Base-by-base conservation (phyloP, 2,113 vertebrate species). In the Guaruba guarouba region DNA sequence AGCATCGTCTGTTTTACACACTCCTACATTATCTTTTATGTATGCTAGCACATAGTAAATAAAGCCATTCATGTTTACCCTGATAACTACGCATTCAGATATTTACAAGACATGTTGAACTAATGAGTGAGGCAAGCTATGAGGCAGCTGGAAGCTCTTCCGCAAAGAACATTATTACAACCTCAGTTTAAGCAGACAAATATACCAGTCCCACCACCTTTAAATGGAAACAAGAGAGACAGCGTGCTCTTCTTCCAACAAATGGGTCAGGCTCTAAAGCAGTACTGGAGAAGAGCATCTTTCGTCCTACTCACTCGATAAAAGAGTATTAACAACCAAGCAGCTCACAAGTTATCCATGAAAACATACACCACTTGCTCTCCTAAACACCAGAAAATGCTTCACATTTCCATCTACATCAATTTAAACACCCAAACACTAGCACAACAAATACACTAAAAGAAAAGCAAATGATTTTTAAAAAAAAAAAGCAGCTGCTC, bases 401-500 rank as follows among this genome's bases (percentile, higher is more conserved):
- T 69, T 80, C 8, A 29, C 9, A 24, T 6, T 14, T 2, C 12
- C n/a, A 31, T 62, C 55, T 43, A 61, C 48, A 48, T 23, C 23
- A 22, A 49, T 54, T 49, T 20, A 17, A 74, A 79, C 8, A 28
- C 31, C 2, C 18, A 24, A 64, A 6, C 29, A 74, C 9, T 29
- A 51, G 18, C 75, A 11, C 17, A 73, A 39, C 16, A 54, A 68
- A 48, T 13, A 82, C 10, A 14, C 28, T 31, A 31, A 51, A 54
- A 49, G 8, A 64, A 77, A 48, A 0, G 1, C 11, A 48, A 27
- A 11, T 27, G 29, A 73, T 9, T 4, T 9, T 4, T 9, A 20
- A 68, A 48, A 35, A 76, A 48, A 35, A 52, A 35, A 48, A 59
- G 4, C 11, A 62, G 14, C n/a, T 59, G 35, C 13, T 80, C 29